Evolutionary conservation across 2,797 vertebrate genomes (phyloP), one percentile per base, ranked within the genome.

Genomic region (Crenichthys baileyi): DNA sequence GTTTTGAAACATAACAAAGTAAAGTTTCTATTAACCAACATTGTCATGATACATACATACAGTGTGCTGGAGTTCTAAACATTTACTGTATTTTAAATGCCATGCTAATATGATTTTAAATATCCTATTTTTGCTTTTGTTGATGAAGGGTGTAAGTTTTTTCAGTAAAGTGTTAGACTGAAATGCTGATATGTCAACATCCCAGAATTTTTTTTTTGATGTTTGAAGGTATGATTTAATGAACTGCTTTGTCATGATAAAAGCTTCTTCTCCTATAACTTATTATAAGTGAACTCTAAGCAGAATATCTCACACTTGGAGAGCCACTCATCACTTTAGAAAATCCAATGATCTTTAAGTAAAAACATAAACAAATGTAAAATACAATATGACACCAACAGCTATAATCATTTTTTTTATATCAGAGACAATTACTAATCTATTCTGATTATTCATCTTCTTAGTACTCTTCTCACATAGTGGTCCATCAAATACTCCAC

Each of bases 51-150:
- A 67, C 78, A 72, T 77, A 70, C 75, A 70, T 44, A 70, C 67
- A 70, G 67, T 73, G 72, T 70, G 63, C 74, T 70, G 2, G 72
- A 81, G 78, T 80, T 76, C 58, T 58, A 36, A 81, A 79, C 63
- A 60, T 29, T 70, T 26, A 68, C 22, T 67, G 70, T 67, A 20
- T 13, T 68, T 13, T 71, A 71, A 87, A 80, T 87, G 79, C 56
- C 75, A 91, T 90, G 85, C 78, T 83, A 85, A 87, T 87, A 71
- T 79, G 73, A 70, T 76, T 80, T 73, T 56, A 76, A 81, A 26
- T 68, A 29, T 65, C 82, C 78, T 71, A 50, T 71, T 70, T 63
- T 76, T 75, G 72, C 55, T 15, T 48, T 48, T 76, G 85, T 73
- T 79, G 53, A 12, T n/a, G 39, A 31, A 36, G n/a, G 13, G 13